Base-by-base conservation (phyloP, 2,797 vertebrate genomes). In the Knipowitschia caucasica region DNA sequence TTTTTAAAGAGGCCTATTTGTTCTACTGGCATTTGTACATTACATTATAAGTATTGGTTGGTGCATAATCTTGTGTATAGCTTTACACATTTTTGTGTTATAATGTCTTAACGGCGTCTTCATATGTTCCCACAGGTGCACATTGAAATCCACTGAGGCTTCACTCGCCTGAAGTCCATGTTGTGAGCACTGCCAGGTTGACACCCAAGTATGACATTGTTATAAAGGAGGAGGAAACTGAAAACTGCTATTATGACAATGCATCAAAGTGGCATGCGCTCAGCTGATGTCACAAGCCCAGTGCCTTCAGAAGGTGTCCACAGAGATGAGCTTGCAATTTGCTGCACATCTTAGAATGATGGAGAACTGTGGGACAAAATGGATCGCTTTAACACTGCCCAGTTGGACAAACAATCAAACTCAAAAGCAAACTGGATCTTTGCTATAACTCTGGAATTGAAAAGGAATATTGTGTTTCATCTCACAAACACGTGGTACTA, bases 61-160 rank as follows among this genome's bases (percentile, higher is more conserved):
- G n/a, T n/a, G n/a, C 18, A 38, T 18, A 38, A 38, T 5, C 7
- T n/a, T 24, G 7, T 42, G 39, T 42, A 10, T 24, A 12, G 5
- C 5, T 23, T 42, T 12, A 12, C 2, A 12, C 2, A 21, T n/a
- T n/a, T 21, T 24, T 24, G 6, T 25, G 21, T 6, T 6, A 12
- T 14, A 4, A 53, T 57, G 12, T 33, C 29, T 45, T 73, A 43
- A 73, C 38, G 7, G 4, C 1, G 1, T 62, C 2, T 31, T 67
- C 10, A 21, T 56, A 5, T 78, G 24, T 76, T 38, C 70, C 80
- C 79, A 57, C 81, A 99, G 95, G 95, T 98, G 57, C 96, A 97
- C 73, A 99, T 98, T 78, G 96, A 99, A 88, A 98, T 98, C 75
- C 95, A 98, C 61, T 99, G 91, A 94, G 21, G 40, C 38, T n/a